These are phyloP conservation scores for Albula glossodonta DNA, from an alignment of 2,113 vertebrate genomes.

Conservation along the genomic window DNA sequence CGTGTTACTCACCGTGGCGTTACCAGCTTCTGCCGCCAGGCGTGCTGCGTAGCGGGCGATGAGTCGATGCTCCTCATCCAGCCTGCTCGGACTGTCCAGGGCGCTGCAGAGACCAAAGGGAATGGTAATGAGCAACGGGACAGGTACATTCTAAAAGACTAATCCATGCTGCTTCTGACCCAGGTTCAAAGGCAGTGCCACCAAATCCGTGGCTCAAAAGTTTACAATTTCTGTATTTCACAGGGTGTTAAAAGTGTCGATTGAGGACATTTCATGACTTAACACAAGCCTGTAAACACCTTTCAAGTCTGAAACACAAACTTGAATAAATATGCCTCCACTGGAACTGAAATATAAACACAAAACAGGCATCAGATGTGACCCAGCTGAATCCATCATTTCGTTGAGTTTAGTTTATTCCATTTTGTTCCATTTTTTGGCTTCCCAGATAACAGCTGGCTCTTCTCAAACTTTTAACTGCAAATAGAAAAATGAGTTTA, in stretches of 20 bases:
- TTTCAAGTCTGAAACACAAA: not conserved
- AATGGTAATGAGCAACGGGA: not conserved
- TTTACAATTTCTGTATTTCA: not conserved
- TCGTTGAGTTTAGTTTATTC: not conserved
- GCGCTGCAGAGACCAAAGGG: constrained; percentile 56
- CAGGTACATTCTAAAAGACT: not conserved
- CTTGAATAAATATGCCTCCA: not conserved
- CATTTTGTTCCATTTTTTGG: not conserved
- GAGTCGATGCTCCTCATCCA: constrained; percentile 91
- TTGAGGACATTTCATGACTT: not conserved
- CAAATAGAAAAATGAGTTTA: not conserved
- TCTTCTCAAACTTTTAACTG: not conserved
- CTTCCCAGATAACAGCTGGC: not conserved
- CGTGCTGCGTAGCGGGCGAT: constrained; percentile 90
- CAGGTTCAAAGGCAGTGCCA: not conserved
- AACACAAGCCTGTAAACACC: not conserved
- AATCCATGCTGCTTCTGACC: not conserved
- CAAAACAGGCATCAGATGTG: too few relatives aligned
- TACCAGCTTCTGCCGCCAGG: constrained; percentile 82
- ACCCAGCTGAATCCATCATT: too few relatives aligned
- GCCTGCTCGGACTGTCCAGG: constrained; percentile 79
- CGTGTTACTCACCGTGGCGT: constrained; percentile 70
- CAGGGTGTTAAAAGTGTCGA: too few relatives aligned
- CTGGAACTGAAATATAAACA: too few relatives aligned
- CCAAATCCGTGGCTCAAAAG: not conserved